Conservation (phyloP, 2,797 vertebrate genomes). For the Trematomus bernacchii region DNA sequence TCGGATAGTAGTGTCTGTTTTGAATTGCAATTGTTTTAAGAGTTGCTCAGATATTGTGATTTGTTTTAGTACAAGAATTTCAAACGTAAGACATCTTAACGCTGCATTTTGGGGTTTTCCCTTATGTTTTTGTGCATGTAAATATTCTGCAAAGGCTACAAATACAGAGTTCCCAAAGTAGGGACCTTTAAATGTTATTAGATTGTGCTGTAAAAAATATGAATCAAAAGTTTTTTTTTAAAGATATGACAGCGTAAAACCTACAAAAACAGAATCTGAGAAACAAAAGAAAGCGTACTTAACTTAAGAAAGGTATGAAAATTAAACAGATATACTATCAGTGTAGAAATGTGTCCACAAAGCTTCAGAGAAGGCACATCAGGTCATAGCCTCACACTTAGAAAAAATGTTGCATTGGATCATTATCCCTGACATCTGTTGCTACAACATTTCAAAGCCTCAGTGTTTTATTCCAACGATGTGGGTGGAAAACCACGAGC, state of each 20-base stretch:
- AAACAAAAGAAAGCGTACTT: background rate
- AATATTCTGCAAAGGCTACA: too few species aligned
- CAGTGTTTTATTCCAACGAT: conserved; percentile 35
- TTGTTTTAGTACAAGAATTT: background rate
- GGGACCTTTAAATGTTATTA: too few species aligned
- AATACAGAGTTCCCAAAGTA: too few species aligned
- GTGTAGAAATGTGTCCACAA: conserved; percentile 22
- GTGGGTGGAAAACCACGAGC: conserved; percentile 49
- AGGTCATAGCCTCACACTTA: conserved; percentile 36
- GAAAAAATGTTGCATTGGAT: conserved; percentile 19
- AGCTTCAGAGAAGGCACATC: conserved; percentile 43
- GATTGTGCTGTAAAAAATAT: background rate
- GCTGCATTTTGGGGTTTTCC: too few species aligned
- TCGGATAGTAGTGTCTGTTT: background rate
- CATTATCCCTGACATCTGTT: conserved; percentile 71
- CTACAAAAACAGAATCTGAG: background rate
- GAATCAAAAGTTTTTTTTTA: background rate
- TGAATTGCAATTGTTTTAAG: background rate
- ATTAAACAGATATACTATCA: background rate
- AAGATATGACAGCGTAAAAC: background rate
- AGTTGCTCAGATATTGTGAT: background rate
- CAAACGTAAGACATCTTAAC: too few species aligned
- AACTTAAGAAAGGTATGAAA: background rate
- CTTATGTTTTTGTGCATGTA: too few species aligned
- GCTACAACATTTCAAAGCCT: conserved; percentile 59